Percentiles rank a stretch among this genome's conserved stretches.
These are phyloP conservation scores for Zosterops japonicus DNA, from an alignment of 2,113 vertebrate genomes.

Conservation along the genomic window DNA sequence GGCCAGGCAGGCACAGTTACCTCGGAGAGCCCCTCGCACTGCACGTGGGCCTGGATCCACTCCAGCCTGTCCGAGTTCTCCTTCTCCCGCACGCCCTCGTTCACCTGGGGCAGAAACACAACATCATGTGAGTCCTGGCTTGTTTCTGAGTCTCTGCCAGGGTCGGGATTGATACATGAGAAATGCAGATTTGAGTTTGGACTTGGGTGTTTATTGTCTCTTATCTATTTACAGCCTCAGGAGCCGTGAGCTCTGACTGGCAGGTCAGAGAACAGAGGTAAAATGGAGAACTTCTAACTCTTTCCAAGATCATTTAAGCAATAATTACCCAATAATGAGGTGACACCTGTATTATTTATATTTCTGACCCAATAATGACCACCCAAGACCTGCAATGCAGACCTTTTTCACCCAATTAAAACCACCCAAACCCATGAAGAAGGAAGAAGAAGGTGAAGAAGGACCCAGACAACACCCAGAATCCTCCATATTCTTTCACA, in stretches of 20 bases:
- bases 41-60: conserved; percentile 98
- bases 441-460: background rate
- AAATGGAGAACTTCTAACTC: background rate
- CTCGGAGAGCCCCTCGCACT: conserved; percentile 97
- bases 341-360: background rate
- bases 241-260: background rate
- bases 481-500: background rate
- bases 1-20: conserved; percentile 63
- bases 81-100: conserved; percentile 96
- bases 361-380: background rate
- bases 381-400: fast-evolving
- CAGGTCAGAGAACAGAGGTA: background rate
- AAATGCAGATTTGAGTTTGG: background rate
- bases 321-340: no score
- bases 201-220: background rate
- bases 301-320: no score
- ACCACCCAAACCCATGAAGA: background rate
- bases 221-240: background rate
- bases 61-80: conserved; percentile 97
- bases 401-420: background rate
- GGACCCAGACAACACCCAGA: background rate
- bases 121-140: no score
- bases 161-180: no score
- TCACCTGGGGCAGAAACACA: conserved; percentile 68
- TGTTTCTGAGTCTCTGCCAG: background rate